Conservation (phyloP, 2,888 invertebrate species). For the Heteromyza rotundicornis region DNA sequence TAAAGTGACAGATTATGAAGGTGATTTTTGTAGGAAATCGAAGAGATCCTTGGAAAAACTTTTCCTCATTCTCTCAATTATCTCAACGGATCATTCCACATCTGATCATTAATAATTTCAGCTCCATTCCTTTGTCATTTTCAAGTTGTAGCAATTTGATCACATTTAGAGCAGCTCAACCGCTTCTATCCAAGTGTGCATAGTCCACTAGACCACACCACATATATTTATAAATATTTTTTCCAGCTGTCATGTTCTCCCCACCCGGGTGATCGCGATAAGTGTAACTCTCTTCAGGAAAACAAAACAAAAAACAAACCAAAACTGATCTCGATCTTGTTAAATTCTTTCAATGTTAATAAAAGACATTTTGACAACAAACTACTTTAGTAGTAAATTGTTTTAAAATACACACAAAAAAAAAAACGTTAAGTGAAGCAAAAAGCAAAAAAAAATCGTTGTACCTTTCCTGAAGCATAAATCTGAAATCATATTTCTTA, state of each 20-base stretch:
- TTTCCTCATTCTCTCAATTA: too few species aligned
- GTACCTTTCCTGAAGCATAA: slow-evolving; percentile 24
- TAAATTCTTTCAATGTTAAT: slow-evolving; percentile 20
- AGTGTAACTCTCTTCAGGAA: slow-evolving; percentile 17
- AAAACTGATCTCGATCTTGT: slow-evolving; percentile 20
- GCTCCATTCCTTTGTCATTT: not conserved
- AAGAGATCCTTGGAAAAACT: too few species aligned
- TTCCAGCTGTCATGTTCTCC: slow-evolving; percentile 12
- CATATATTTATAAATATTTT: not conserved
- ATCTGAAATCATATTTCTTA: slow-evolving; percentile 41
- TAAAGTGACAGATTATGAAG: slow-evolving; percentile 8
- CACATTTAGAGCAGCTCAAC: not conserved
- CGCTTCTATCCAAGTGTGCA: not conserved
- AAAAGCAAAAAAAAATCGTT: slow-evolving; percentile 7
- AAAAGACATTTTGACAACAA: slow-evolving; percentile 30
- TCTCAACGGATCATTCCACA: too few species aligned
- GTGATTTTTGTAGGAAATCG: too few species aligned
- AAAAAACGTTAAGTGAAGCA: too few species aligned
- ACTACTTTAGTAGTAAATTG: slow-evolving; percentile 28
- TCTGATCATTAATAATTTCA: too few species aligned
- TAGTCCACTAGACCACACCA: not conserved
- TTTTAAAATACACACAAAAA: too few species aligned
- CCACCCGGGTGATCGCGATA: slow-evolving; percentile 15
- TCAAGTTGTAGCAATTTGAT: too few species aligned
- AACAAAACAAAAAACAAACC: slow-evolving; percentile 5